Base-by-base conservation (phyloP, 2,888 invertebrate genomes). In the Amblyjoppa fuscipennis region DNA sequence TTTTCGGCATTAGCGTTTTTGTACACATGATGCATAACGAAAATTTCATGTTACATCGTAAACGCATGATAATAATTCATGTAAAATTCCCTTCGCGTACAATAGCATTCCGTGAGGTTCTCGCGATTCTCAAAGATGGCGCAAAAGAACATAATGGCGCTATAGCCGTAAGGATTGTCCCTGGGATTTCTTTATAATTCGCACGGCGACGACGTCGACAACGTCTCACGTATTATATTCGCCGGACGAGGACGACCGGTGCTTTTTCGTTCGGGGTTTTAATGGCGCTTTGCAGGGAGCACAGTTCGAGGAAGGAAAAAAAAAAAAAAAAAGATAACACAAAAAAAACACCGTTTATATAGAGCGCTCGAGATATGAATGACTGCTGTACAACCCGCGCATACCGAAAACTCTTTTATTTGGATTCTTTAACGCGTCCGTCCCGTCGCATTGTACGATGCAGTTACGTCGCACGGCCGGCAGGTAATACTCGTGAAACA, bases 141-240 rank as follows among this genome's bases (percentile, higher is more conserved):
- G 20, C 76, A 41, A 25, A 68, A 45, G 68, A 41, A 68, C 41
- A 68, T 68, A 41, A 20, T 28, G 25, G 66, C 49, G 45, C 61
- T 75, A 59, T 64, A 61, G 7, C 38, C 31, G 64, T 75, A 64
- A 49, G 31, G 34, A 66, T 64, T 76, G 53, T 76, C 66, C 66
- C 66, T 66, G 66, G 51, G 25, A 76, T 66, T 76, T 31, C 76
- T 76, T 76, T 66, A 16, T 20, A 38, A 66, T 66, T 51, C 38
- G 53, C 38, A 76, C 76, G 76, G 9, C 51, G 51, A 49, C 45
- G 45, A 41, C 45, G 45, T 49, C 45, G 45, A 45, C 45, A 49
- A 59, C 49, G 64, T 76, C 66, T 66, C 64, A 51, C 38, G 64
- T 34, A 76, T 66, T 76, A 76, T 76, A 76, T 66, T 76, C 75